Evolutionary conservation across 2,113 vertebrate genomes (phyloP).

Genomic region (Vulpes vulpes): DNA sequence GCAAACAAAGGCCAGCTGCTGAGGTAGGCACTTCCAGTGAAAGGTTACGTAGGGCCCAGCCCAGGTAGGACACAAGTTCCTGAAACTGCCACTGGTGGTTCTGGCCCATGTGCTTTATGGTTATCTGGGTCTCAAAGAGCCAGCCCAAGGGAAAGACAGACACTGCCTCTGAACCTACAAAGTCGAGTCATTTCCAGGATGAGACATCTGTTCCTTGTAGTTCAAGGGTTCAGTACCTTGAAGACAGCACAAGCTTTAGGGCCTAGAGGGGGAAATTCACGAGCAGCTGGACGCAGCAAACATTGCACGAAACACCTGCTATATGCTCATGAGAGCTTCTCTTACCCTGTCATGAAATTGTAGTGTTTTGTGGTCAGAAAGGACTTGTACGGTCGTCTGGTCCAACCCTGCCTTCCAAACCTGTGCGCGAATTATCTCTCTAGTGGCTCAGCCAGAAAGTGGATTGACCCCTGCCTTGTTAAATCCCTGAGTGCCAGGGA

Average conservation of each 20-base stretch:
- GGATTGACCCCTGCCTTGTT: not conserved
- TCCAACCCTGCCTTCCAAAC: not conserved
- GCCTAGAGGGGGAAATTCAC: not conserved
- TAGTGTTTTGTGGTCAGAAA: not conserved
- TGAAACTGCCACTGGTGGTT: not conserved
- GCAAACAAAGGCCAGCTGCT: not conserved
- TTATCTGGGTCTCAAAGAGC: not conserved
- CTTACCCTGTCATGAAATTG: not conserved
- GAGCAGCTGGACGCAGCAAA: not conserved
- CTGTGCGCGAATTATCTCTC: not conserved
- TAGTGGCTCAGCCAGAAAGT: too few species aligned
- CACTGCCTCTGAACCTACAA: not conserved
- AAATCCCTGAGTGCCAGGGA: not conserved
- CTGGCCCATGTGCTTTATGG: accelerated
- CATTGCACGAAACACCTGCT: not conserved
- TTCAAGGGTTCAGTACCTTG: not conserved
- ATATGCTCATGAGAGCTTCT: not conserved
- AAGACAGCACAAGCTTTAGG: not conserved
- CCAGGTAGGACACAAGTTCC: not conserved
- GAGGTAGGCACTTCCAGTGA: not conserved
- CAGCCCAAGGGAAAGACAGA: not conserved
- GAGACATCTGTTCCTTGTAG: not conserved
- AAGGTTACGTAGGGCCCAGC: not conserved
- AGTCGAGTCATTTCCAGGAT: not conserved
- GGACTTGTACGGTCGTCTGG: not conserved